phyloP scores from a whole-genome alignment of 1,140 invertebrate species.

The Achroia grisella region DNA sequence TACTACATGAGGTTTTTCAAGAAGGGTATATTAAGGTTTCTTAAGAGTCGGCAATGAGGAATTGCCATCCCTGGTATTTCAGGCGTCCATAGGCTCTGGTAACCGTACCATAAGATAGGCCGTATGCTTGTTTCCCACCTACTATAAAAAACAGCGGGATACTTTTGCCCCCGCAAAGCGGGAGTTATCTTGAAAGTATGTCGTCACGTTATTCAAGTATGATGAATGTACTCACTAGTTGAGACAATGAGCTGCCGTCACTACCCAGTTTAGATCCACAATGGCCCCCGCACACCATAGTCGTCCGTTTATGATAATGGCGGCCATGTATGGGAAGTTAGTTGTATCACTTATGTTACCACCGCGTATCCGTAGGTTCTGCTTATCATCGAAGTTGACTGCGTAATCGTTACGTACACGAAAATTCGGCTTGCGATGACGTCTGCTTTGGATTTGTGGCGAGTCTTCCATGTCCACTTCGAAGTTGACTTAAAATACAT shows the following conservation, averaged over 20 bases:
- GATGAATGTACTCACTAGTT: constrained; percentile 61
- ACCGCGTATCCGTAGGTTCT: constrained; percentile 27
- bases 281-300: constrained; percentile 75
- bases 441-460: not conserved
- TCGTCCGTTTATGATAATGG: constrained; percentile 56
- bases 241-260: constrained; percentile 78
- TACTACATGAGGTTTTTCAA: no score
- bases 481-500: no score
- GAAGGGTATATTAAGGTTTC: no score
- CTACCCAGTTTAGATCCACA: constrained; percentile 75
- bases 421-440: constrained; percentile 13
- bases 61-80: no score
- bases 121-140: no score
- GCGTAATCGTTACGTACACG: constrained; percentile 35
- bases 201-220: no score
- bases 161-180: no score
- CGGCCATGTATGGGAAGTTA: constrained; percentile 59
- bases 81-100: no score
- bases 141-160: no score
- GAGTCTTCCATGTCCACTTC: not conserved
- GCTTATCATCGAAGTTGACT: constrained; percentile 7
- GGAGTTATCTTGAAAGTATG: no score
- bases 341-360: constrained; percentile 36
- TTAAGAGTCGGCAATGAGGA: no score
- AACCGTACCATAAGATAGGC: no score